These are phyloP conservation scores for Clinocottus analis DNA, from an alignment of 2,113 vertebrate species.

Conservation along the genomic window DNA sequence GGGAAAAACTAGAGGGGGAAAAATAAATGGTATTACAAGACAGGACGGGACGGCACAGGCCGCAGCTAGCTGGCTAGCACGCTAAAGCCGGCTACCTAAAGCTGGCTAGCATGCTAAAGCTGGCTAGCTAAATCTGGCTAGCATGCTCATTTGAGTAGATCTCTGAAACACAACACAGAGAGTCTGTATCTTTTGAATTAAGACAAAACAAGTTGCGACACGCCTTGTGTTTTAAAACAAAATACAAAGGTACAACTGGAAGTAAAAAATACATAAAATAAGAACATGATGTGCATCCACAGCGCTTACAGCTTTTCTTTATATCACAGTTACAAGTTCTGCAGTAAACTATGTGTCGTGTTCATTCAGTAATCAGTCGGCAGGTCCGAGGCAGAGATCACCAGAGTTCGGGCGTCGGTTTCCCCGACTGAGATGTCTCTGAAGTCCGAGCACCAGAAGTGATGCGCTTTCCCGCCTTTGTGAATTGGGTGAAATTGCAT, in stretches of 20 bases:
- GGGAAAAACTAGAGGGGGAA: background rate
- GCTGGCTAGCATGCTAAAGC: no score
- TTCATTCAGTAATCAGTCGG: background rate
- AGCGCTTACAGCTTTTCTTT: slow-evolving; percentile 1
- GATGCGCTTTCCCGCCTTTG: slow-evolving; percentile 1
- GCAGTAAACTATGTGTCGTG: slow-evolving; percentile 3
- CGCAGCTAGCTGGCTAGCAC: no score
- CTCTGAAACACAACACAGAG: no score
- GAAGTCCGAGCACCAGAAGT: slow-evolving; percentile 21
- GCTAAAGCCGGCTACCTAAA: no score
- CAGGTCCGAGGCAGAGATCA: background rate
- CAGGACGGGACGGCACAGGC: background rate
- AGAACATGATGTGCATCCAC: no score
- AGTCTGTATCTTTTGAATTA: background rate
- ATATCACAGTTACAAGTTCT: background rate
- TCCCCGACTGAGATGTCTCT: background rate
- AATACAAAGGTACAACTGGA: no score
- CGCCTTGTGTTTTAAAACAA: background rate
- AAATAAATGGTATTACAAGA: background rate
- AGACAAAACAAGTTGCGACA: background rate
- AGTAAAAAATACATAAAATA: no score
- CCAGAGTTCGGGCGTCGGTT: background rate
- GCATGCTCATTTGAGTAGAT: no score
- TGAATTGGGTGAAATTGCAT: slow-evolving; percentile 35
- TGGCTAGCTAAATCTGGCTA: no score